These are phyloP conservation scores for Dermatemys mawii DNA, from an alignment of 2,113 vertebrate species.

Conservation along the genomic window DNA sequence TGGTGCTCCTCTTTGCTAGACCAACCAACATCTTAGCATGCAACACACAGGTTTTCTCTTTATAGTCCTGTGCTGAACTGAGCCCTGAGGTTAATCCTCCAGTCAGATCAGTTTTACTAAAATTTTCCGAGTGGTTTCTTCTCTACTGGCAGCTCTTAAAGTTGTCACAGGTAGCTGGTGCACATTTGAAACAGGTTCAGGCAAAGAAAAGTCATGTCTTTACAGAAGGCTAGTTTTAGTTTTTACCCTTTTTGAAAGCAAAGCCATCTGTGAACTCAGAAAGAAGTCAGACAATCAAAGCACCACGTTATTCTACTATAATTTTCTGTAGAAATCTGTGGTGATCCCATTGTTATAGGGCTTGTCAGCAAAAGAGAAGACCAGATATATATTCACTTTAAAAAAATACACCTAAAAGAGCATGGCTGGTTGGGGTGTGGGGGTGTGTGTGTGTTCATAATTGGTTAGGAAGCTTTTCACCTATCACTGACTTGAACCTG, in stretches of 20 bases:
- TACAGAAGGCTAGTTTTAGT: background rate
- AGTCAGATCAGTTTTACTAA: conserved; percentile 1
- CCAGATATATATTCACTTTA: background rate
- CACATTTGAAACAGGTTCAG: background rate
- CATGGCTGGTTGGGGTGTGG: background rate
- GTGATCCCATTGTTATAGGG: background rate
- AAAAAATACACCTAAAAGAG: background rate
- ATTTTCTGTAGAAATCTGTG: background rate
- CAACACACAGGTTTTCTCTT: background rate
- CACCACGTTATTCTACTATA: background rate
- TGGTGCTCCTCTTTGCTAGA: background rate
- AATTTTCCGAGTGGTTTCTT: background rate
- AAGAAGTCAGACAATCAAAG: background rate
- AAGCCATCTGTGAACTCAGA: background rate
- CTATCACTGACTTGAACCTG: background rate
- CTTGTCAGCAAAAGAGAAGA: background rate
- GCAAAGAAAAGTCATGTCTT: background rate
- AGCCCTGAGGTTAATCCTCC: background rate
- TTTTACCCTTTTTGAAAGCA: conserved; percentile 1
- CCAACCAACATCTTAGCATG: background rate
- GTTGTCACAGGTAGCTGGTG: background rate
- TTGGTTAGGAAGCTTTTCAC: background rate
- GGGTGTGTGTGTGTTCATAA: background rate
- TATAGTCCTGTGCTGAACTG: background rate
- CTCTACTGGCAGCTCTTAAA: background rate